Evolutionary conservation across 2,797 vertebrate genomes (phyloP).

Genomic region (Rhinoraja longicauda): DNA sequence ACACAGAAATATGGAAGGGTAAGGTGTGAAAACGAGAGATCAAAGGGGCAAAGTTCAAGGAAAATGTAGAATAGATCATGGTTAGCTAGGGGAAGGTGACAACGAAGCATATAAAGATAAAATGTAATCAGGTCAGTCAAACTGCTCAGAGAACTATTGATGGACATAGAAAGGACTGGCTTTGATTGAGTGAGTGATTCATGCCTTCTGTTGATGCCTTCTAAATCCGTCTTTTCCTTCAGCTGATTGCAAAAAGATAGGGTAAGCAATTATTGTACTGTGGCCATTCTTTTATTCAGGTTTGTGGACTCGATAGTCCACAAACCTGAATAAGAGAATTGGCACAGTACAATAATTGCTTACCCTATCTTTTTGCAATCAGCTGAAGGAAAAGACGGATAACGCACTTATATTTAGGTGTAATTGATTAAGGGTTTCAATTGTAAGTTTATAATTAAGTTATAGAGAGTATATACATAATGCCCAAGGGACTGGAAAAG

Average conservation of each 20-base stretch:
- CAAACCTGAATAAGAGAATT: background rate
- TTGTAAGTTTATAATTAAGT: conserved; percentile 2
- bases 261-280: background rate
- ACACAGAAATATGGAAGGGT: no score
- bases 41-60: no score
- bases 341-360: background rate
- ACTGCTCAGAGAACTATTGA: no score
- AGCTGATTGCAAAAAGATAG: background rate
- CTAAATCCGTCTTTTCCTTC: background rate
- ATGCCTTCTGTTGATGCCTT: no score
- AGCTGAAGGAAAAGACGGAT: background rate
- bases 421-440: background rate
- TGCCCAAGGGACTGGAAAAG: background rate
- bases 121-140: no score
- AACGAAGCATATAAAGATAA: no score
- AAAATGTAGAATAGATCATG: no score
- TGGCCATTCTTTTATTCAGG: background rate
- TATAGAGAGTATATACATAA: background rate
- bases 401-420: background rate
- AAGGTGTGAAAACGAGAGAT: no score
- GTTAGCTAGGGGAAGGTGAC: no score
- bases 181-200: conserved; percentile 58
- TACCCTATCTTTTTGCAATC: background rate
- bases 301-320: background rate
- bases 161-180: conserved; percentile 19